Evolutionary conservation across 1,140 invertebrate genomes (phyloP).

Genomic region (Bombyx mandarina): DNA sequence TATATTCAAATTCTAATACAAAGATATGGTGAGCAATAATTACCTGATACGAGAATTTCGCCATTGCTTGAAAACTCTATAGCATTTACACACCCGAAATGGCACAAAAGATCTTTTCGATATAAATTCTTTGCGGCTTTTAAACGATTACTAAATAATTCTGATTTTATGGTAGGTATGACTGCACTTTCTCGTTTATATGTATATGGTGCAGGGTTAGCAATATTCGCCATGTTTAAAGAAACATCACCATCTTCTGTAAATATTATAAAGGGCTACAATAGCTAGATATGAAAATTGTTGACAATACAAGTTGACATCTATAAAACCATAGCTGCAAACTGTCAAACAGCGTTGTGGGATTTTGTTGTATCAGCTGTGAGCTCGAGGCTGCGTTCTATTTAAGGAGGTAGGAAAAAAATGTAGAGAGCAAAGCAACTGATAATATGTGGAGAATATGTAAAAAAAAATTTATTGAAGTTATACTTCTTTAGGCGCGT

Average conservation of each 20-base stretch:
- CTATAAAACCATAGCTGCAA: no score
- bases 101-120: conserved; percentile 87
- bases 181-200: conserved; percentile 52
- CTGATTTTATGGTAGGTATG: conserved; percentile 41
- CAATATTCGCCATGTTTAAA: conserved; percentile 60
- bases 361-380: no score
- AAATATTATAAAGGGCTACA: no score
- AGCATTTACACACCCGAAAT: conserved; percentile 97
- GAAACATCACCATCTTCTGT: conserved; percentile 52
- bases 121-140: conserved; percentile 81
- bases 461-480: no score
- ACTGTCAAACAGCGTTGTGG: no score
- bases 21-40: conserved; percentile 8
- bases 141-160: conserved; percentile 76
- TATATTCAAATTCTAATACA: no score
- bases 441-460: no score
- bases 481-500: no score
- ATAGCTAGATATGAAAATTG: conserved; percentile 4
- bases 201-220: conserved; percentile 51
- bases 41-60: conserved; percentile 90
- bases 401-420: no score
- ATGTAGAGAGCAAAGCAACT: no score
- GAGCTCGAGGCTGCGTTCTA: no score
- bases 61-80: conserved; percentile 94
- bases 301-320: no score